phyloP scores from a whole-genome alignment of 2,113 vertebrate genomes.

The Nymphicus hollandicus region DNA sequence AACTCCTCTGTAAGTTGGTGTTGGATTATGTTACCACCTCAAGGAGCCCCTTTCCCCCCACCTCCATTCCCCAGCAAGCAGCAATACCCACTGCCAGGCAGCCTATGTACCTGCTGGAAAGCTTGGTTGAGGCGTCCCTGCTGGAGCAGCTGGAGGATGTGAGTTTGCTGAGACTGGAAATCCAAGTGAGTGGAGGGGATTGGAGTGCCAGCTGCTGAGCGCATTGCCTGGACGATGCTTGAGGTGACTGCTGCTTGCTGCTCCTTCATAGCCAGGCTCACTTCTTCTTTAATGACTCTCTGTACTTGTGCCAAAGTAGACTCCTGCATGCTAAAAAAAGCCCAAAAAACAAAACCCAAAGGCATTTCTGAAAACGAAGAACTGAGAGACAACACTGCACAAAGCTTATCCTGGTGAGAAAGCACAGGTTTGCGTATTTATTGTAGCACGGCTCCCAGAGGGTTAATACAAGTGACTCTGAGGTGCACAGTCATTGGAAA shows the following conservation, averaged over 20 bases:
- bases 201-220: constrained; percentile 91
- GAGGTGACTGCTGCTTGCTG: constrained; percentile 94
- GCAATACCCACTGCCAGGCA: neutral
- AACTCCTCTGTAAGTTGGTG: neutral
- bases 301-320: constrained; percentile 94
- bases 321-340: constrained; percentile 86
- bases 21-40: neutral
- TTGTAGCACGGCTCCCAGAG: neutral
- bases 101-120: constrained; percentile 89
- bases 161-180: constrained; percentile 93
- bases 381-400: neutral
- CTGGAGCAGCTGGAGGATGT: constrained; percentile 92
- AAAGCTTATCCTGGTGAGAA: neutral
- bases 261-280: constrained; percentile 94
- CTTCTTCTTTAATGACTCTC: constrained; percentile 94
- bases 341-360: neutral
- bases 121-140: constrained; percentile 98
- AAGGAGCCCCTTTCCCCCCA: neutral
- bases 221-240: constrained; percentile 99
- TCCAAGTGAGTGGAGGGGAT: constrained; percentile 91
- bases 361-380: neutral
- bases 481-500: neutral
- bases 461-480: neutral
- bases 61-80: too few relatives aligned
- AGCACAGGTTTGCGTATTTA: neutral